Conservation (phyloP, 2,797 vertebrate species). For the Lerista edwardsae region DNA sequence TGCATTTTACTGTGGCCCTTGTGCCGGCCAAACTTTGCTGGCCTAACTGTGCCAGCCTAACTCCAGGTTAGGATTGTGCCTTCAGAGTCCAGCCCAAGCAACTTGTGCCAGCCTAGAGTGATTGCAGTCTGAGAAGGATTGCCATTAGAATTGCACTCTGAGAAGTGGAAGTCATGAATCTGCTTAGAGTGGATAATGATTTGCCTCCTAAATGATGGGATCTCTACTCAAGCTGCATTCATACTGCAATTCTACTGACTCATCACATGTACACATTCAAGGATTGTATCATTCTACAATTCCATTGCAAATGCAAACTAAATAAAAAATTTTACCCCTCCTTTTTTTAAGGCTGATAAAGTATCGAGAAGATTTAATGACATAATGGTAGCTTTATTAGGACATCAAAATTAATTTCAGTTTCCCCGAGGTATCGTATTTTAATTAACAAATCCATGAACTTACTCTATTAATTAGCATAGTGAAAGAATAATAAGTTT, state of each 20-base stretch:
- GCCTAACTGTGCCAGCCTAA: too few relatives aligned
- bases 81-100: too few relatives aligned
- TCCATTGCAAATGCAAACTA: slow-evolving; percentile 54
- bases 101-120: too few relatives aligned
- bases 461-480: slow-evolving; percentile 78
- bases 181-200: not conserved
- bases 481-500: slow-evolving; percentile 72
- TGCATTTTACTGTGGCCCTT: too few relatives aligned
- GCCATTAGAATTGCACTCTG: too few relatives aligned
- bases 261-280: slow-evolving; percentile 2
- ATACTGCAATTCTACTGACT: slow-evolving; percentile 18
- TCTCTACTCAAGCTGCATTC: not conserved
- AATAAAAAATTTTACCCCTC: slow-evolving; percentile 45
- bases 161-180: not conserved
- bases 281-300: slow-evolving; percentile 51
- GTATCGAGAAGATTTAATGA: slow-evolving; percentile 67
- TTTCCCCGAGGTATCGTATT: slow-evolving; percentile 76
- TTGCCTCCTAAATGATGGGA: not conserved
- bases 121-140: too few relatives aligned
- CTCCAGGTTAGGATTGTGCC: too few relatives aligned
- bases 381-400: slow-evolving; percentile 72
- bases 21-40: too few relatives aligned
- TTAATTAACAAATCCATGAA: slow-evolving; percentile 80
- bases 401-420: slow-evolving; percentile 80
- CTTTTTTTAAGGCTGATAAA: slow-evolving; percentile 57